phyloP scores from a whole-genome alignment of 1,140 invertebrate species.

The Caenorhabditis elegans region DNA sequence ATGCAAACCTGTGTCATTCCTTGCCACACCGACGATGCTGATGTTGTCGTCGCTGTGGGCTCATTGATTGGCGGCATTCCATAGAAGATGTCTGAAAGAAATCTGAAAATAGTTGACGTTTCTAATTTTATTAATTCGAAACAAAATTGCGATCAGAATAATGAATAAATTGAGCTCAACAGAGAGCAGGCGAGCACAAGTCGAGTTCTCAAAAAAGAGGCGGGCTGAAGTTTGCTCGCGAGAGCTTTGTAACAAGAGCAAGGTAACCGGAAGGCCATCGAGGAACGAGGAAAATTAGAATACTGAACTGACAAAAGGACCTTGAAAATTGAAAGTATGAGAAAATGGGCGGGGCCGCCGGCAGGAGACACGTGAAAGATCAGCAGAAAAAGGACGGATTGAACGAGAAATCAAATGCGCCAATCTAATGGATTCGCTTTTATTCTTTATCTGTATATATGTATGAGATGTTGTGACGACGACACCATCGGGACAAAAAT shows the following conservation, averaged over 20 bases:
- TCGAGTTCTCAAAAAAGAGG: neutral
- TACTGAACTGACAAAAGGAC: too few relatives aligned
- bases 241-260: constrained; percentile 3
- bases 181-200: too few relatives aligned
- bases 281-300: too few relatives aligned
- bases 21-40: constrained; percentile 7
- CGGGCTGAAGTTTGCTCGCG: too few relatives aligned
- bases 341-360: constrained; percentile 5
- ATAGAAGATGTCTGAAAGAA: constrained; percentile 14
- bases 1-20: neutral
- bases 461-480: neutral
- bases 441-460: too few relatives aligned
- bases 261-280: too few relatives aligned
- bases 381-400: neutral
- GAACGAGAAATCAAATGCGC: neutral
- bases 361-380: constrained; percentile 20
- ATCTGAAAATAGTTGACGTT: neutral
- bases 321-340: too few relatives aligned
- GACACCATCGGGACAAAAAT: neutral
- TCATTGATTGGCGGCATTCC: constrained; percentile 12
- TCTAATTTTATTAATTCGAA: neutral
- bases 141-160: too few relatives aligned
- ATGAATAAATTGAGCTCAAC: too few relatives aligned
- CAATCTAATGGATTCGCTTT: constrained; percentile 31
- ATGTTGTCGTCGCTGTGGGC: neutral